These are phyloP conservation scores for Cryptoprocta ferox DNA, from an alignment of 2,797 vertebrate genomes.

Conservation along the genomic window DNA sequence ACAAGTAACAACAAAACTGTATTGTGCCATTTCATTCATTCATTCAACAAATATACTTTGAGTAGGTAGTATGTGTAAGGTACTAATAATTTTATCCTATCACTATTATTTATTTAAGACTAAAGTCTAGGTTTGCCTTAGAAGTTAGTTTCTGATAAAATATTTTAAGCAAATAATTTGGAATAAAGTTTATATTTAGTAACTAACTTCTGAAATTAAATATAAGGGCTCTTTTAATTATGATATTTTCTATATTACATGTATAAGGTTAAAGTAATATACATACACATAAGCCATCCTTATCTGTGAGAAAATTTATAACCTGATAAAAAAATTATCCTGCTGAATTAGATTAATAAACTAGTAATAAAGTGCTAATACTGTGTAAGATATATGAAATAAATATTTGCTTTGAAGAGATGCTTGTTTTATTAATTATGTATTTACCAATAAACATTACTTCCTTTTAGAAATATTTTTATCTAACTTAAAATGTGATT, in stretches of 20 bases:
- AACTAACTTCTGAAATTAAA: slow-evolving; percentile 51
- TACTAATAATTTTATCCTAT: slow-evolving; percentile 41
- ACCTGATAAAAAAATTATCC: slow-evolving; percentile 27
- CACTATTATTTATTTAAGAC: slow-evolving; percentile 46
- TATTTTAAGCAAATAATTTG: slow-evolving; percentile 56
- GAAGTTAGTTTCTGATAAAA: slow-evolving; percentile 62
- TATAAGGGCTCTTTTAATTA: slow-evolving; percentile 42
- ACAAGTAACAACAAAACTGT: slow-evolving; percentile 31
- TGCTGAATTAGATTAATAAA: slow-evolving; percentile 15
- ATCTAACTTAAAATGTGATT: slow-evolving; percentile 16
- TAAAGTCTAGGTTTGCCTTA: slow-evolving; percentile 48
- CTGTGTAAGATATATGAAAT: slow-evolving; percentile 32
- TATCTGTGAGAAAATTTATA: slow-evolving; percentile 9
- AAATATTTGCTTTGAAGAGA: slow-evolving; percentile 45
- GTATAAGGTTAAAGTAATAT: slow-evolving; percentile 46
- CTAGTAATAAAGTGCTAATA: slow-evolving; percentile 21
- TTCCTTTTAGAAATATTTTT: slow-evolving; percentile 44
- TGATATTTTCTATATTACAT: slow-evolving; percentile 42
- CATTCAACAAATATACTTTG: slow-evolving; percentile 20
- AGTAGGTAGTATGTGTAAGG: slow-evolving; percentile 22
- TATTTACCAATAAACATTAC: slow-evolving; percentile 12
- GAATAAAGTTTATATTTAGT: slow-evolving; percentile 42
- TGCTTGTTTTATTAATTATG: background rate
- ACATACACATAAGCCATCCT: background rate
- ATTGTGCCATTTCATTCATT: background rate